phyloP scores from a whole-genome alignment of 1,140 invertebrate species.

The Brevipalpus yothersi region DNA sequence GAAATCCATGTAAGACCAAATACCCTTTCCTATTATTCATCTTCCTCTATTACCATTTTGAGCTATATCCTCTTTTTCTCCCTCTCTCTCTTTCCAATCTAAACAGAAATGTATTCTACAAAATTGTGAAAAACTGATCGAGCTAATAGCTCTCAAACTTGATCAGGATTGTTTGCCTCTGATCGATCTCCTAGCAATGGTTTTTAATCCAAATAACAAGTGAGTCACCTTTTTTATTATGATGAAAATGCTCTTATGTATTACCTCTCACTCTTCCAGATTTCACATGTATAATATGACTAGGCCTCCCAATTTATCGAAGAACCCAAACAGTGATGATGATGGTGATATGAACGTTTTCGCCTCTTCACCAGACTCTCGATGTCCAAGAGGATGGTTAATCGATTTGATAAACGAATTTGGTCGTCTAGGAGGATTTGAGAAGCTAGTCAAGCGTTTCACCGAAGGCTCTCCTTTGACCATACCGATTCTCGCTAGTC shows the following conservation, averaged over 20 bases:
- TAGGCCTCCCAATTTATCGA: slow-evolving; percentile 45
- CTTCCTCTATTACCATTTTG: background rate
- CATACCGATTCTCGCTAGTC: slow-evolving; percentile 49
- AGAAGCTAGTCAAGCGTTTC: slow-evolving; percentile 63
- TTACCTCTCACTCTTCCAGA: slow-evolving; percentile 22
- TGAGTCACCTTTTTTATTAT: slow-evolving; percentile 20
- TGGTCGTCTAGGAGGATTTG: slow-evolving; percentile 64
- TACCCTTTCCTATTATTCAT: background rate
- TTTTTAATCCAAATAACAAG: slow-evolving; percentile 80
- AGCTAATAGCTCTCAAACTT: slow-evolving; percentile 69
- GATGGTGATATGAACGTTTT: slow-evolving; percentile 36
- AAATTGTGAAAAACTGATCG: slow-evolving; percentile 71
- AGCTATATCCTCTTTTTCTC: background rate
- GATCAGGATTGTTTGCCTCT: slow-evolving; percentile 78
- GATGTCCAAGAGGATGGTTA: slow-evolving; percentile 47
- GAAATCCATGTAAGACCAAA: slow-evolving; percentile 53
- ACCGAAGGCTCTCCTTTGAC: slow-evolving; percentile 40
- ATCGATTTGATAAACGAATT: slow-evolving; percentile 88
- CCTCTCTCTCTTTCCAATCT: background rate
- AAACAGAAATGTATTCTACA: slow-evolving; percentile 54
- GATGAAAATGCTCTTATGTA: background rate
- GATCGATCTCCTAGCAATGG: slow-evolving; percentile 70
- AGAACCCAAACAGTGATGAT: slow-evolving; percentile 8
- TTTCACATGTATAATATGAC: slow-evolving; percentile 79
- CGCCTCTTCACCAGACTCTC: slow-evolving; percentile 39